Evolutionary conservation across 2,888 invertebrate species (phyloP), one percentile per base, ranked within the genome.

Genomic region (Xestia xanthographa): DNA sequence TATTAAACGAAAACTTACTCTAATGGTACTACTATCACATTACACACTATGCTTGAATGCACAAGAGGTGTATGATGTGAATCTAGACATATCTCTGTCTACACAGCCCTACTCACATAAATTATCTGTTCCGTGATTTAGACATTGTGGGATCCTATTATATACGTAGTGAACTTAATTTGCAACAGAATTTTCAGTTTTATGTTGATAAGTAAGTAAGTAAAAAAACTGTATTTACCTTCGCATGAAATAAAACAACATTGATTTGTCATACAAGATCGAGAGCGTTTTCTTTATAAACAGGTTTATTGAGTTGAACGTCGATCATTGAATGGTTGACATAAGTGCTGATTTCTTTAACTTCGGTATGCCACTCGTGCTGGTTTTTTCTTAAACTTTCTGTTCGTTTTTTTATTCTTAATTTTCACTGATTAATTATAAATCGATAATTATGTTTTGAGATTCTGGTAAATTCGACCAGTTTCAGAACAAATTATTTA

Each of bases 1-100:
- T 90, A 90, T 66, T 88, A 87, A 91, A 92, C 88, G 89, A 90
- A 90, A 92, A 89, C 82, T 86, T 83, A 84, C 78, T 76, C 75
- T 79, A 79, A 72, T 75, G 75, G 68, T 77, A 73, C 17, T 38
- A 60, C 48, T 53, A 65, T 60, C 74, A 62, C 69, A 76, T 80
- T 86, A 26, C 34, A 60, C 8, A 17, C 17, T 26, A 17, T 34
- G 20, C 4, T 62, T 69, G 9, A 43, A 12, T 50, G 48, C 14
- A 34, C 12, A 43, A 34, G 60, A 68, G 0, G 22, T n/a, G 20
- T 26, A 22, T 22, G 2, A n/a, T 53, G 5, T 9, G 22, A 70
- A 50, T 77, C 17, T n/a, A 11, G 3, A 50, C 43, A 45, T 34
- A 17, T 56, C n/a, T 41, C n/a, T n/a, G 34, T 53, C 41, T 45